A percentile compares a stretch with the other conserved stretches of the same genome.
phyloP scores from a whole-genome alignment of 2,113 vertebrate species.

The Cryptomyrus ogoouensis region DNA sequence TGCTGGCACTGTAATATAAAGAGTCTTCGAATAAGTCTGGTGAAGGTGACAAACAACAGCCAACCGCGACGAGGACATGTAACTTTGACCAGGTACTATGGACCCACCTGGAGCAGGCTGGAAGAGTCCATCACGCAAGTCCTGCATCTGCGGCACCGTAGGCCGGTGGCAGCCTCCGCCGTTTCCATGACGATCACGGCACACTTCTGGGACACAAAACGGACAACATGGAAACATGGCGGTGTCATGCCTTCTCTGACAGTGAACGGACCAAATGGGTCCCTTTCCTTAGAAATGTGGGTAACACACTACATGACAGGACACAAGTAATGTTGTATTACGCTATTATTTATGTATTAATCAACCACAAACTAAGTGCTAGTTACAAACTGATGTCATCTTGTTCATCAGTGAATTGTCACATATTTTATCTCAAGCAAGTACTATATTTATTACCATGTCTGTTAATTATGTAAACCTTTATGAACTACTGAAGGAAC shows the following conservation, averaged over 20 bases:
- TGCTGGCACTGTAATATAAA: background rate
- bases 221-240: background rate
- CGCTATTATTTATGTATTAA: too few relatives aligned
- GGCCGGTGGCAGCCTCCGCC: conserved; percentile 21
- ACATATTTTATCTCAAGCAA: background rate
- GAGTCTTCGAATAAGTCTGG: background rate
- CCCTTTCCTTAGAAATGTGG: background rate
- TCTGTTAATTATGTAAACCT: background rate
- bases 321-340: too few relatives aligned
- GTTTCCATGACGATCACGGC: background rate
- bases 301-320: background rate
- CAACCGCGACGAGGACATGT: background rate
- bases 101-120: conserved; percentile 37
- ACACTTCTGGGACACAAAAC: background rate
- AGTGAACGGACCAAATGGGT: background rate
- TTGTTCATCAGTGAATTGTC: background rate
- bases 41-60: background rate
- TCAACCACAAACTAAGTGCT: background rate
- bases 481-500: background rate
- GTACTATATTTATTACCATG: background rate
- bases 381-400: too few relatives aligned
- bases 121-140: conserved; percentile 40
- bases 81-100: background rate
- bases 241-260: background rate
- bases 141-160: conserved; percentile 57